Conservation (phyloP, 2,113 vertebrate genomes). For the Alethe castanea region DNA sequence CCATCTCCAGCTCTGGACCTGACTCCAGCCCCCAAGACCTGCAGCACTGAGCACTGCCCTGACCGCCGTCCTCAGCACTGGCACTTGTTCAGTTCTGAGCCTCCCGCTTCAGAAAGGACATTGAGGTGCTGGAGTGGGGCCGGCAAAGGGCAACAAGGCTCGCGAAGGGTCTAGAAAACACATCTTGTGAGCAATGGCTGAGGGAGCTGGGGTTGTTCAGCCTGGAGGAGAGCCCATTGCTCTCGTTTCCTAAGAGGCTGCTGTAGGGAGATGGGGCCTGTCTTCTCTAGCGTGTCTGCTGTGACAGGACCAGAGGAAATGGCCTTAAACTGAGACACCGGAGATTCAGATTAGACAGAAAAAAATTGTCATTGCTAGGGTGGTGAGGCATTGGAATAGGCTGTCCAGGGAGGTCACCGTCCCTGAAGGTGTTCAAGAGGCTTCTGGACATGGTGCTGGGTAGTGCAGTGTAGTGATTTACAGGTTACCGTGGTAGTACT, state of each 20-base stretch:
- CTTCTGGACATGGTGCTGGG: neutral
- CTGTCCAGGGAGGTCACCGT: neutral
- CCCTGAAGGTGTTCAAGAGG: neutral
- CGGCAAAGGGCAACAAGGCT: neutral
- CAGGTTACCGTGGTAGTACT: neutral
- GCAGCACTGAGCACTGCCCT: neutral
- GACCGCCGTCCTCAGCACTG: neutral
- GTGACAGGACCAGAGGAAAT: neutral
- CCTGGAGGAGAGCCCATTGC: neutral
- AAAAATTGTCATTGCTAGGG: neutral
- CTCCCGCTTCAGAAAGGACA: neutral
- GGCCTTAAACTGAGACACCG: neutral
- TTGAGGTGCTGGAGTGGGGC: neutral
- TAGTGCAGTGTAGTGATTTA: neutral
- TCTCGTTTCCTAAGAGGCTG: too few species aligned
- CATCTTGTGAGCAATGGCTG: neutral
- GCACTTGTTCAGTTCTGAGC: neutral
- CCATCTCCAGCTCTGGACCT: neutral
- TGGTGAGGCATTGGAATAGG: neutral
- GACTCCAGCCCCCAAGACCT: too few species aligned
- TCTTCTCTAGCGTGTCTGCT: neutral
- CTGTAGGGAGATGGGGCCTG: rapidly evolving
- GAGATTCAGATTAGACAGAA: neutral
- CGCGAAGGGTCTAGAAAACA: neutral
- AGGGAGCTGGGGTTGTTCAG: neutral